A percentile compares a stretch with the other conserved stretches of the same genome.
These are phyloP conservation scores for Pseudochirops cupreus DNA, from an alignment of 2,797 vertebrate species.

Conservation along the genomic window DNA sequence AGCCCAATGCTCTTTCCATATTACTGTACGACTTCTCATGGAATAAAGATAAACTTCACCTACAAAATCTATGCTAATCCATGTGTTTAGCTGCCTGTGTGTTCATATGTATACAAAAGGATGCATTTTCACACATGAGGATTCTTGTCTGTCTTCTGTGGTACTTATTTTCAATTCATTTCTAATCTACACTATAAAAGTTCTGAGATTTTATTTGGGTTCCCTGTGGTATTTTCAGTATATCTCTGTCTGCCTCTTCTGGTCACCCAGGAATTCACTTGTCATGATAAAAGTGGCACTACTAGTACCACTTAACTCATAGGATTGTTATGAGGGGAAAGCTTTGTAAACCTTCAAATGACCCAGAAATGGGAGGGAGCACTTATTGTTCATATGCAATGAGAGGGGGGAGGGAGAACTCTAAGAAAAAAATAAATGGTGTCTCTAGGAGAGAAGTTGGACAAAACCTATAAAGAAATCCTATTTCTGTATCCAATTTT, in stretches of 20 bases:
- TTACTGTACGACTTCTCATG: background rate
- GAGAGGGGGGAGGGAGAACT: background rate
- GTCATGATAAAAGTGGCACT: background rate
- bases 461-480: background rate
- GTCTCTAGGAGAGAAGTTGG: background rate
- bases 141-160: background rate
- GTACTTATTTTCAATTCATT: background rate
- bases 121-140: background rate
- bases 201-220: background rate
- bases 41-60: background rate
- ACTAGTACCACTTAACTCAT: background rate
- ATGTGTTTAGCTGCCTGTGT: background rate
- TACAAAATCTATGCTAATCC: background rate
- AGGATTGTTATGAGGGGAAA: background rate
- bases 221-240: background rate
- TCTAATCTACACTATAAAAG: background rate
- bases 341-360: background rate
- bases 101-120: background rate
- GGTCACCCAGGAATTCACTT: background rate
- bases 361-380: background rate
- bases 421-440: background rate
- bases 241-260: background rate
- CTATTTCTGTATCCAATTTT: conserved; percentile 3
- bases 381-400: background rate
- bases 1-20: background rate